A percentile compares a stretch with the other conserved stretches of the same genome.
Conservation (phyloP, 2,797 vertebrate species). For the Lepilemur septentrionalis region DNA sequence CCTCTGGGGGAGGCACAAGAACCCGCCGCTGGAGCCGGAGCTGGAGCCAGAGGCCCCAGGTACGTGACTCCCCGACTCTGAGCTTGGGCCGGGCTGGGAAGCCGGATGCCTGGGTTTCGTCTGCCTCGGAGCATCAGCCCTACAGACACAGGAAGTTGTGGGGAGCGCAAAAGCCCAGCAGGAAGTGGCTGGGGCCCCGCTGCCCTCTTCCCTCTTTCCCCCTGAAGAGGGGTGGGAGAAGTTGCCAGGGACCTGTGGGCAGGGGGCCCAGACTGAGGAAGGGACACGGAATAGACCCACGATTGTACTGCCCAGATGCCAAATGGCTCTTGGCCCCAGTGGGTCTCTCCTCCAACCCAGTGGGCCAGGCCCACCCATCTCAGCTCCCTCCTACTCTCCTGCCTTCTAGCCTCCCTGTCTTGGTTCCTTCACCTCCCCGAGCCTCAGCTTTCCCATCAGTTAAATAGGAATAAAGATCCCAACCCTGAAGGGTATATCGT, state of each 20-base stretch:
- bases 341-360: not conserved
- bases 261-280: not conserved
- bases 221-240: not conserved
- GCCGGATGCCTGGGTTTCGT: slow-evolving; percentile 67
- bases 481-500: not conserved
- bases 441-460: not conserved
- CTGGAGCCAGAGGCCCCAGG: slow-evolving; percentile 45
- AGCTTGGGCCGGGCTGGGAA: not conserved
- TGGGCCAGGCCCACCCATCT: not conserved
- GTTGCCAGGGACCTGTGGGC: not conserved
- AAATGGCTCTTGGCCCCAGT: not conserved
- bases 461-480: not conserved
- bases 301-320: not conserved
- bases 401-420: not conserved
- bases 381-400: not conserved
- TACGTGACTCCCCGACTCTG: not conserved
- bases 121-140: slow-evolving; percentile 53
- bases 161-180: slow-evolving; percentile 57
- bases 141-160: slow-evolving; percentile 77
- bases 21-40: not conserved
- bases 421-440: not conserved
- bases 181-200: slow-evolving; percentile 65
- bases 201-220: slow-evolving; percentile 59
- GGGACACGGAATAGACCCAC: not conserved
- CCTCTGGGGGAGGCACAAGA: slow-evolving; percentile 83